Evolutionary conservation across 2,797 vertebrate genomes (phyloP).

Genomic region (Argyrosomus regius): DNA sequence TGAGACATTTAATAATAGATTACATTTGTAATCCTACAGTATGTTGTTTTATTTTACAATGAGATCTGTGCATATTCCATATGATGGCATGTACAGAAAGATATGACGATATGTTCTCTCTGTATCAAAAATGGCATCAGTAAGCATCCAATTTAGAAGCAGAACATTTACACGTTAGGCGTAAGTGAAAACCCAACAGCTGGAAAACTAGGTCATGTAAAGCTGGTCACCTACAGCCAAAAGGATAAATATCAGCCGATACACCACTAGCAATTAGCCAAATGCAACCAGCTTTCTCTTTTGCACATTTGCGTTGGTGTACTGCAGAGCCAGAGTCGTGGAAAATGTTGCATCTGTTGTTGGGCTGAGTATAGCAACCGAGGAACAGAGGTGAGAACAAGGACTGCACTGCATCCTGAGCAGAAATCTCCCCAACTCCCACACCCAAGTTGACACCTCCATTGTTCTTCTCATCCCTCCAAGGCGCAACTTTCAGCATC

Average conservation of each 20-base stretch:
- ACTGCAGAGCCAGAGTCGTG: not conserved
- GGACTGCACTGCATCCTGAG: slow-evolving; percentile 42
- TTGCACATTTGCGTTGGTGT: not conserved
- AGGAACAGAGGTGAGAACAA: slow-evolving; percentile 51
- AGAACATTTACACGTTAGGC: not conserved
- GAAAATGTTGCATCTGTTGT: slow-evolving; percentile 1
- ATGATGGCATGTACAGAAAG: not conserved
- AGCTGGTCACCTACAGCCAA: slow-evolving; percentile 5
- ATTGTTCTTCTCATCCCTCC: slow-evolving; percentile 16
- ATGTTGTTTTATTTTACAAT: not conserved
- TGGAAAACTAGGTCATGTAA: slow-evolving; percentile 6
- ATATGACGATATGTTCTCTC: not conserved
- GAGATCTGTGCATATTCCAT: not conserved
- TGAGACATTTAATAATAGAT: not conserved
- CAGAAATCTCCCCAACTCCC: slow-evolving; percentile 39
- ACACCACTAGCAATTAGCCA: not conserved
- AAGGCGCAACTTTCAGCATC: slow-evolving; percentile 32
- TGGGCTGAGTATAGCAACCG: slow-evolving; percentile 26
- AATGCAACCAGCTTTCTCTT: not conserved
- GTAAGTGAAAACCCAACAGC: not conserved
- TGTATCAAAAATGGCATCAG: not conserved
- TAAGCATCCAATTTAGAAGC: not conserved
- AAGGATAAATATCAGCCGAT: not conserved
- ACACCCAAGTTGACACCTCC: slow-evolving; percentile 50
- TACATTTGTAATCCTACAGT: not conserved